Evolutionary conservation across 2,888 invertebrate species (phyloP).

Genomic region (Odontocerum albicorne): DNA sequence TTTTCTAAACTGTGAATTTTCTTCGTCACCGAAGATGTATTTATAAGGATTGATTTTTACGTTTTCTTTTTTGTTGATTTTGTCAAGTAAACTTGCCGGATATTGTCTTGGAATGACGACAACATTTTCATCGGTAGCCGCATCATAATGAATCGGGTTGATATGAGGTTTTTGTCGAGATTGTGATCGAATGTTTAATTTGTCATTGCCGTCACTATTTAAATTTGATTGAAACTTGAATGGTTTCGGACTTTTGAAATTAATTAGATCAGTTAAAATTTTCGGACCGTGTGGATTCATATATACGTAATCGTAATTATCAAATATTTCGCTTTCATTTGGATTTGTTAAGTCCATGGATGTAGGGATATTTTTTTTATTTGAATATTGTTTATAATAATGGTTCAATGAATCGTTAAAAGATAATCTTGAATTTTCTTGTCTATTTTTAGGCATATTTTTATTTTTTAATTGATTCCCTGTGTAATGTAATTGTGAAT

Average conservation of each 20-base stretch:
- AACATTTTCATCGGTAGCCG: too few relatives aligned
- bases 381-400: neutral
- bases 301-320: too few relatives aligned
- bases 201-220: too few relatives aligned
- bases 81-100: conserved; percentile 29
- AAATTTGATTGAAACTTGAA: too few relatives aligned
- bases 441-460: neutral
- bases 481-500: conserved; percentile 29
- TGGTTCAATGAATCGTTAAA: conserved; percentile 4
- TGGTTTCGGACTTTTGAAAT: too few relatives aligned
- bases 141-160: too few relatives aligned
- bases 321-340: too few relatives aligned
- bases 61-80: conserved; percentile 21
- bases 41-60: neutral
- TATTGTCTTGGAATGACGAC: conserved; percentile 13
- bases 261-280: too few relatives aligned
- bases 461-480: conserved; percentile 19
- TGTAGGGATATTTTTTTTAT: neutral
- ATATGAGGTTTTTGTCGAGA: too few relatives aligned
- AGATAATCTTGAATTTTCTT: neutral
- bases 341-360: neutral
- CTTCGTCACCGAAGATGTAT: too few relatives aligned
- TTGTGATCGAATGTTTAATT: too few relatives aligned
- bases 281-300: too few relatives aligned
- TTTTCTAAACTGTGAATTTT: conserved; percentile 42